Base-by-base conservation (phyloP, 2,113 vertebrate genomes). In the Salvelinus fontinalis region DNA sequence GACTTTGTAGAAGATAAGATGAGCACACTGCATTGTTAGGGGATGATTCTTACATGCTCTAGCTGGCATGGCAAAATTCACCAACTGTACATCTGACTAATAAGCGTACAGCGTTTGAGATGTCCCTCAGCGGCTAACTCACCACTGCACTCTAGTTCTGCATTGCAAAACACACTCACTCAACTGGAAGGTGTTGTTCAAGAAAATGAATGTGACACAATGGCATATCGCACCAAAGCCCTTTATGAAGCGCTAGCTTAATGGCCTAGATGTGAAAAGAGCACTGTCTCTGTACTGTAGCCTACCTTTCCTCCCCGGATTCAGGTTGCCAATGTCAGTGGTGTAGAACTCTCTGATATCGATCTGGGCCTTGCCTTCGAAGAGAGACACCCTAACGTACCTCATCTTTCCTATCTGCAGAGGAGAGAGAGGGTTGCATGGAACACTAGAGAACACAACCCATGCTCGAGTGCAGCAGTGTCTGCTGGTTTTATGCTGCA, bases 341-440 rank as follows among this genome's bases (percentile, higher is more conserved):
- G 94, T 93, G 93, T 90, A 93, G 20, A 95, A 95, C 87, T 96
- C 94, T 87, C 93, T 89, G 82, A 95, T 94, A 91, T 96, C 94
- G 86, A 97, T 94, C 86, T 95, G 90, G 73, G 94, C 92, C 87
- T 95, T 95, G 57, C 94, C 93, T 89, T 94, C 93, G 73, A 96
- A 95, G 65, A 95, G 93, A n/a, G 93, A 91, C 81, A 96, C 95
- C 64, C 93, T 95, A 75, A 96, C 94, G 4, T 95, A 96, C 39
- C 95, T 93, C 95, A 96, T 96, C 90, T 95, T 96, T 71, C 95
- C 95, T 87, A 95, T 95, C 95, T 97, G 91, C 22, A 74, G 71
- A 62, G 59, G 49, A 22, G 76, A 72, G 70, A 71, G 1, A 76
- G 11, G 65, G 14, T 24, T 29, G 26, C 65, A 64, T 22, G 3